Evolutionary conservation across 2,113 vertebrate species (phyloP).

Genomic region (Pelvicachromis taeniatus): DNA sequence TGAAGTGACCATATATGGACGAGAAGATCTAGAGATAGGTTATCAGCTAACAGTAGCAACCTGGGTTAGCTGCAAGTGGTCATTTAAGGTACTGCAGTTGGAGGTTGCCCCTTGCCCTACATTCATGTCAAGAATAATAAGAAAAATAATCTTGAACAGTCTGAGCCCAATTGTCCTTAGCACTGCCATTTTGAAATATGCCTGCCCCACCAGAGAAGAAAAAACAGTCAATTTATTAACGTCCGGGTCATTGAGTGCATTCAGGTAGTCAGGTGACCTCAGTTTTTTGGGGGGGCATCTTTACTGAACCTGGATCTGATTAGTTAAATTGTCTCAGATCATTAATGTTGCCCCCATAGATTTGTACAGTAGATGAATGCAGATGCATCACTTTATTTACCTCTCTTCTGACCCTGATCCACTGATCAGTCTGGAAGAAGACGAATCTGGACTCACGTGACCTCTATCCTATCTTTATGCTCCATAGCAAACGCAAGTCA

Average conservation of each 20-base stretch:
- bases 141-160: background rate
- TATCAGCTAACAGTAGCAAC: background rate
- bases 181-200: background rate
- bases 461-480: background rate
- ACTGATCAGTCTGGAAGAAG: background rate
- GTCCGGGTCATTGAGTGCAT: accelerated
- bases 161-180: background rate
- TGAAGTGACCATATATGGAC: accelerated
- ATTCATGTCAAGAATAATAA: background rate
- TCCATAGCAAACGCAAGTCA: background rate
- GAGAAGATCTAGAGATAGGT: background rate
- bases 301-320: background rate
- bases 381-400: background rate
- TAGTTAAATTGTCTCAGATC: background rate
- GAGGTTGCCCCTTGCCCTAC: background rate
- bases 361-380: background rate
- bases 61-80: background rate
- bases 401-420: background rate
- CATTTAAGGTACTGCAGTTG: accelerated
- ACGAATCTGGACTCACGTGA: background rate
- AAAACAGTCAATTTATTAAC: background rate
- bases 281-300: accelerated
- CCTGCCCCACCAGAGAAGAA: background rate
- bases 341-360: background rate
- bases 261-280: background rate